Base-by-base conservation (phyloP, 1,140 invertebrate species). In the Polyergus mexicanus region DNA sequence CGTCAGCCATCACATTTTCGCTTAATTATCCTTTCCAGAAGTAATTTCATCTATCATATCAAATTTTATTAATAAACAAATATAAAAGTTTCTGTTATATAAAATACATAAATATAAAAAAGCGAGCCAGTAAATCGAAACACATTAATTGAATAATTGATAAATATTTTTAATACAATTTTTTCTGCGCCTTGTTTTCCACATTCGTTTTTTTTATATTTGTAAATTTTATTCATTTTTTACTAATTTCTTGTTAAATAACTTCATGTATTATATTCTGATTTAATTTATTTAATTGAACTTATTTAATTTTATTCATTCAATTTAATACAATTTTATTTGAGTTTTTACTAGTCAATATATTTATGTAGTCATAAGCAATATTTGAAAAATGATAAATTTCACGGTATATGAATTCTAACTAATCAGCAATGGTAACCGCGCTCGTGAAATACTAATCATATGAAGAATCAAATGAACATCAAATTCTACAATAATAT, bases 401-500 rank as follows among this genome's bases (percentile, higher is more conserved):
- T 13, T 63, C 16, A 32, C 6, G 16, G 11, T 63, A 65, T 25
- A 63, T 41, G 13, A 62, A 76, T 63, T 16, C 25, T 47, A 4
- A 47, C 19, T 44, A 65, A 77, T 44, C 38, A 32, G 5, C n/a
- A 10, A n/a, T 8, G 35, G 62, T 62, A 75, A 75, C 41, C 22
- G 22, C 22, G 22, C 3, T 62, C 35, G 25, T 19, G 8, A 62
- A 76, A 76, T 74, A 56, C 22, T 47, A 56, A 38, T 58, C 51
- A 56, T 7, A 35, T 19, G 4, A 75, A 25, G 32, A 56, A 38
- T 58, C 51, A 56, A 7, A 35, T 19, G 4, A 75, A 25, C n/a
- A 76, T 63, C 38, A 63, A 63, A 2, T 63, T 44, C 11, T 44
- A 28, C 8, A 13, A 62, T 54, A 72, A 72, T 32, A 47, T 47